Evolutionary conservation across 1,140 invertebrate species (phyloP), one percentile per base, ranked within the genome.

Genomic region (Wasmannia auropunctata): DNA sequence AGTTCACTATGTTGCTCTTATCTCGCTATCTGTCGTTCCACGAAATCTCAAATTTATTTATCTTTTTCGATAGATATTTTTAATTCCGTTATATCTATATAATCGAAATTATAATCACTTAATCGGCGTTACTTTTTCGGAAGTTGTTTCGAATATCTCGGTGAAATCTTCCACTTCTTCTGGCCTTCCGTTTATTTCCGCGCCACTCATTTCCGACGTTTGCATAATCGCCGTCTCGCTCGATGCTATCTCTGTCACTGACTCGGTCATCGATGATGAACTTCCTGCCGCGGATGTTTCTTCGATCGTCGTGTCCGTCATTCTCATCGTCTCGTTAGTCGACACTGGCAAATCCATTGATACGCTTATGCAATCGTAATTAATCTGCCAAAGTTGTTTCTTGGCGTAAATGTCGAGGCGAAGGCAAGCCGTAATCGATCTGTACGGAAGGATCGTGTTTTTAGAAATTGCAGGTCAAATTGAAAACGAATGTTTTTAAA

Each of bases 361-460:
- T 28, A 94, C 74, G 16, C 76, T 93, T 2, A 91, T 25, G 14
- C 93, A 94, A 10, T 85, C 90, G 19, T 93, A 94, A 86, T 80
- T 92, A 7, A 94, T 88, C 56, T 91, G 88, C 93, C 93, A 94
- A 7, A 88, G 54, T 63, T 90, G 85, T 62, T 86, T 87, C 37
- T 93, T 93, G 0, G 91, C 70, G 10, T 75, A 60, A 10, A 94
- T 88, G 1, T 93, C 91, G 7, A 93, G 22, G 22, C 90, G 88
- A 5, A 90, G 88, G 8, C 93, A 94, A 34, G 76, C 89, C 0
- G 88, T 93, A 2, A 94, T 86, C 0, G 92, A 93, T 46, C 93
- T 93, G 25, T 1, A 19, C 8, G 5, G 2, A 58, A 72, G 11
- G 7, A 58, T 43, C 0, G 7, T 16, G 14, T 8, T 14, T 25